These are phyloP conservation scores for Petaurus breviceps DNA, from an alignment of 2,113 vertebrate species.

Conservation along the genomic window DNA sequence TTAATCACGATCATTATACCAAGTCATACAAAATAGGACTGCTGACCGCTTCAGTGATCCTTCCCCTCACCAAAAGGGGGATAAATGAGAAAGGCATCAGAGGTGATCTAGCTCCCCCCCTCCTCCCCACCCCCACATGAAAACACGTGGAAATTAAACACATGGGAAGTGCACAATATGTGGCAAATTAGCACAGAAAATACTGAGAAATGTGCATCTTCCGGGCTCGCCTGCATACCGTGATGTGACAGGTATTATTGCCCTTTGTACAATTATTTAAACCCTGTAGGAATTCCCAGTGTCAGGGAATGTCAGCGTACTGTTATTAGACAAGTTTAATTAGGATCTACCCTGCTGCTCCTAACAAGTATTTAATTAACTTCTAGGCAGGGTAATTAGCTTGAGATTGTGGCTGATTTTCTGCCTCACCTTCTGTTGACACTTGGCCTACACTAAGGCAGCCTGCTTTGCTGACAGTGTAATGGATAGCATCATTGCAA, in stretches of 20 bases:
- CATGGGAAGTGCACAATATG: conserved; percentile 78
- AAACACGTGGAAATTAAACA: conserved; percentile 84
- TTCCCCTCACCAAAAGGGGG: conserved; percentile 58
- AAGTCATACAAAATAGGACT: conserved; percentile 47
- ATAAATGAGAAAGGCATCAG: conserved; percentile 61
- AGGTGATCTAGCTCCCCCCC: conserved; percentile 69
- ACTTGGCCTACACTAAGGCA: conserved; percentile 82
- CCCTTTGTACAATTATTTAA: conserved; percentile 86
- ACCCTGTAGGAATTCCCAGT: conserved; percentile 87
- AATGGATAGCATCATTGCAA: conserved; percentile 84
- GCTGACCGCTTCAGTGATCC: conserved; percentile 67
- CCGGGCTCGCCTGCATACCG: conserved; percentile 72
- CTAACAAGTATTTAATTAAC: conserved; percentile 93
- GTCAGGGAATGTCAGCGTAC: conserved; percentile 88
- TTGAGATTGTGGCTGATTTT: conserved; percentile 87
- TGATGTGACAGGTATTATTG: conserved; percentile 86
- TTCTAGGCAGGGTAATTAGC: conserved; percentile 92
- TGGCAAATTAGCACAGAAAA: conserved; percentile 83
- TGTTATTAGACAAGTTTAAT: conserved; percentile 93
- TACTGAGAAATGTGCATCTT: conserved; percentile 79
- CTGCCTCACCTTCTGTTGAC: conserved; percentile 90
- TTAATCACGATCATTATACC: conserved; percentile 69
- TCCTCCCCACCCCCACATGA: conserved; percentile 56
- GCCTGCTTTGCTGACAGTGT: conserved; percentile 84
- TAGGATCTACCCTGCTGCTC: conserved; percentile 91